These are phyloP conservation scores for Perdita meconis DNA, from an alignment of 2,888 invertebrate genomes.

Conservation along the genomic window DNA sequence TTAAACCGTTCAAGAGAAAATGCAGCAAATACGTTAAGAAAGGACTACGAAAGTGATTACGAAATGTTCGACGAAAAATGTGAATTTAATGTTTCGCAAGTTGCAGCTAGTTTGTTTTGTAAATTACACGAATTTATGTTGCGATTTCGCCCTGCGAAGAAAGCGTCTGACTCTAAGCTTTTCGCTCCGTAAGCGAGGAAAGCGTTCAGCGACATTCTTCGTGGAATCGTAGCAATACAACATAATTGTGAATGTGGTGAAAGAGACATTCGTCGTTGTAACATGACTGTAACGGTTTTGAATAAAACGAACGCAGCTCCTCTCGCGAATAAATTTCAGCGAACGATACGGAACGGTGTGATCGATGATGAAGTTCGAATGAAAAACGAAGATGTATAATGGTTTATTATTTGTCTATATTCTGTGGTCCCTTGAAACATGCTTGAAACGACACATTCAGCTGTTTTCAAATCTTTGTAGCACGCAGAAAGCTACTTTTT, in stretches of 20 bases:
- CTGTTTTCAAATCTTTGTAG: slow-evolving; percentile 9
- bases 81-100: neutral
- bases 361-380: slow-evolving; percentile 44
- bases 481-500: slow-evolving; percentile 14
- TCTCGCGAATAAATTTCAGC: no score
- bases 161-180: no score
- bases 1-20: slow-evolving; percentile 82
- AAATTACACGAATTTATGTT: neutral
- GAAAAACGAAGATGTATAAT: slow-evolving; percentile 23
- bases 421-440: slow-evolving; percentile 59
- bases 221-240: no score
- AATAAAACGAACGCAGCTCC: neutral
- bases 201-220: no score
- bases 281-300: neutral
- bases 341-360: no score
- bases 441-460: slow-evolving; percentile 50
- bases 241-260: no score
- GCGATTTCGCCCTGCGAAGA: no score
- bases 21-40: slow-evolving; percentile 77
- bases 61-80: neutral
- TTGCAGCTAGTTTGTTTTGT: neutral
- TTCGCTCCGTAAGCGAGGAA: no score
- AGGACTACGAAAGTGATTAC: slow-evolving; percentile 65
- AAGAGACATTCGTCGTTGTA: no score
- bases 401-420: slow-evolving; percentile 61